These are phyloP conservation scores for Antheraea pernyi DNA, from an alignment of 1,140 invertebrate species.

Conservation along the genomic window DNA sequence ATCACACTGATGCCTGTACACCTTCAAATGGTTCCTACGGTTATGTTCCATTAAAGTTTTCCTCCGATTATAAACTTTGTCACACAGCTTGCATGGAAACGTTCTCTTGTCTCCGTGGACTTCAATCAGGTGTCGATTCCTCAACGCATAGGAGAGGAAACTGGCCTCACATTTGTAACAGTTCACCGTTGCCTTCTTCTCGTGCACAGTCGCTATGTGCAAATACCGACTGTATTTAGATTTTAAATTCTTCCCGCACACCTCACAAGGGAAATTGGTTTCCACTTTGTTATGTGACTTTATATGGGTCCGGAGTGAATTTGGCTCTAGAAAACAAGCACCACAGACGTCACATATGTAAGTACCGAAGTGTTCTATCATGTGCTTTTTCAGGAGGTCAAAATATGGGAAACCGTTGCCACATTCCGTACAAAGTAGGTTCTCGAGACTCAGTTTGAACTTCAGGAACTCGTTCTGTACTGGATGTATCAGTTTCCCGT, in stretches of 20 bases:
- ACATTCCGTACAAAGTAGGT: constrained; percentile 45
- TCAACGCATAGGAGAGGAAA: constrained; percentile 57
- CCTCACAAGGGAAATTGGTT: constrained; percentile 55
- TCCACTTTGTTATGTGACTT: constrained; percentile 59
- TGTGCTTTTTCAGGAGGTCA: constrained; percentile 62
- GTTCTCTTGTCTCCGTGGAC: constrained; percentile 61
- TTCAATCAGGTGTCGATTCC: constrained; percentile 61
- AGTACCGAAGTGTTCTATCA: constrained; percentile 64
- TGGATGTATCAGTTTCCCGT: constrained; percentile 33
- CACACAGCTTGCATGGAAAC: constrained; percentile 63
- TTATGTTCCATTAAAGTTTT: constrained; percentile 68
- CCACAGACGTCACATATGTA: constrained; percentile 67
- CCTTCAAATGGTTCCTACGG: constrained; percentile 60
- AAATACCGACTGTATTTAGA: constrained; percentile 60
- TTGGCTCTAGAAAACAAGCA: constrained; percentile 56
- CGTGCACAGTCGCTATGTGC: constrained; percentile 58
- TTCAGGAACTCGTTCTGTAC: constrained; percentile 45
- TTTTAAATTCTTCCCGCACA: constrained; percentile 66
- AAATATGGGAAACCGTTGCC: constrained; percentile 49
- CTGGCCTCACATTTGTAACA: constrained; percentile 66
- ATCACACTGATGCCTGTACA: constrained; percentile 61
- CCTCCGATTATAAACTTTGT: constrained; percentile 65
- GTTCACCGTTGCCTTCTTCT: constrained; percentile 61
- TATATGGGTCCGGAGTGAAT: constrained; percentile 55
- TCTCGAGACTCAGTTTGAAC: constrained; percentile 38